phyloP scores from a whole-genome alignment of 2,113 vertebrate genomes.

The Burhinus oedicnemus region DNA sequence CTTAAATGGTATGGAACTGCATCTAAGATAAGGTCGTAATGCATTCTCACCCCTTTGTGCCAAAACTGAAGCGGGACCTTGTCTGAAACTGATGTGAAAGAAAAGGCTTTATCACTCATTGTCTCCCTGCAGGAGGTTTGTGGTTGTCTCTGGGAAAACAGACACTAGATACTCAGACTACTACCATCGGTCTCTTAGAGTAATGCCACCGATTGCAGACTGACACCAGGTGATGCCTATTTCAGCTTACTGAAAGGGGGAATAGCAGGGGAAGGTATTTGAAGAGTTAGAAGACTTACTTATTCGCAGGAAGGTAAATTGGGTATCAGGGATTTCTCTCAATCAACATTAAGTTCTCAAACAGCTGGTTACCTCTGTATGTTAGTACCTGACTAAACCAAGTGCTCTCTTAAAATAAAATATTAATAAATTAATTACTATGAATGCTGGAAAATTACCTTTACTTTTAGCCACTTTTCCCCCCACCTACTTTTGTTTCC shows the following conservation, averaged over 20 bases:
- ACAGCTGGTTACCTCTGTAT: neutral
- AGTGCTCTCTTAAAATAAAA: neutral
- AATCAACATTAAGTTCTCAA: neutral
- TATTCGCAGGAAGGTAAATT: neutral
- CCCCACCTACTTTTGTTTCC: neutral
- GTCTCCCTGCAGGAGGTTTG: neutral
- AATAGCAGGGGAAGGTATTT: neutral
- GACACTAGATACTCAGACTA: neutral
- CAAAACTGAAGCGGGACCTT: neutral
- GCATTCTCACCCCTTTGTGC: neutral
- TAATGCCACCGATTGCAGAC: neutral
- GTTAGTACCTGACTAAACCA: neutral
- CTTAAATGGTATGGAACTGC: neutral
- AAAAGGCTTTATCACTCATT: neutral
- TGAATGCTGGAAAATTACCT: neutral
- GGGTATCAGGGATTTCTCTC: neutral
- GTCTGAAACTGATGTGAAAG: neutral
- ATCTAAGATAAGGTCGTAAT: neutral
- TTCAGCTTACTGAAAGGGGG: neutral
- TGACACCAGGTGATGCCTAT: neutral
- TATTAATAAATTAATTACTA: neutral
- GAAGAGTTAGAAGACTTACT: neutral
- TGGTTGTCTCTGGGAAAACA: constrained; percentile 9
- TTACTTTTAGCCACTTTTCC: neutral
- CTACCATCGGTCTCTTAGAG: fast-evolving